These are phyloP conservation scores for Siphonodentalium dalli DNA, from an alignment of 2,888 invertebrate species.

Conservation along the genomic window DNA sequence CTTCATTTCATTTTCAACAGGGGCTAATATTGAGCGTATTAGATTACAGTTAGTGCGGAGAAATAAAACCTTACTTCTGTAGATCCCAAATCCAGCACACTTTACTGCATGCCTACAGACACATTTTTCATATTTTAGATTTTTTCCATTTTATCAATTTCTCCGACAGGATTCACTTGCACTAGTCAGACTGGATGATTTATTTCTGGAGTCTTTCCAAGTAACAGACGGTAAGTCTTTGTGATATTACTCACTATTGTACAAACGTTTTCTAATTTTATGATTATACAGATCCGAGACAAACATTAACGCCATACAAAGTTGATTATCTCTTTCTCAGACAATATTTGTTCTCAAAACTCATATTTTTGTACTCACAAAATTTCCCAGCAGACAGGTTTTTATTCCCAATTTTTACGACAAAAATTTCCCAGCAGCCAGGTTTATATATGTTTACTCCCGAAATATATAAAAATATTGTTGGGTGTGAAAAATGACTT, in stretches of 20 bases:
- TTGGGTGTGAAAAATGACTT: too few relatives aligned
- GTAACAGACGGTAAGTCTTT: slow-evolving; percentile 76
- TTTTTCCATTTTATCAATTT: slow-evolving; percentile 5
- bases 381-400: background rate
- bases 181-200: slow-evolving; percentile 89
- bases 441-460: too few relatives aligned
- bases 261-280: background rate
- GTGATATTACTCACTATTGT: background rate
- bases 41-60: too few relatives aligned
- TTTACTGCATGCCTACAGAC: background rate
- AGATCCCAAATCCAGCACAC: too few relatives aligned
- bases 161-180: slow-evolving; percentile 82
- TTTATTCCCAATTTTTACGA: too few relatives aligned
- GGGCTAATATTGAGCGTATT: too few relatives aligned
- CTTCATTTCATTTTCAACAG: too few relatives aligned
- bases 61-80: too few relatives aligned
- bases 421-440: too few relatives aligned
- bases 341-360: background rate
- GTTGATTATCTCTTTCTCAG: background rate
- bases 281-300: background rate
- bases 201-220: slow-evolving; percentile 97
- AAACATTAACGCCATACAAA: background rate
- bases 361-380: background rate
- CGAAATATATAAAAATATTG: too few relatives aligned
- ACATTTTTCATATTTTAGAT: background rate